phyloP scores from a whole-genome alignment of 2,113 vertebrate genomes.

The Engraulis encrasicolus region DNA sequence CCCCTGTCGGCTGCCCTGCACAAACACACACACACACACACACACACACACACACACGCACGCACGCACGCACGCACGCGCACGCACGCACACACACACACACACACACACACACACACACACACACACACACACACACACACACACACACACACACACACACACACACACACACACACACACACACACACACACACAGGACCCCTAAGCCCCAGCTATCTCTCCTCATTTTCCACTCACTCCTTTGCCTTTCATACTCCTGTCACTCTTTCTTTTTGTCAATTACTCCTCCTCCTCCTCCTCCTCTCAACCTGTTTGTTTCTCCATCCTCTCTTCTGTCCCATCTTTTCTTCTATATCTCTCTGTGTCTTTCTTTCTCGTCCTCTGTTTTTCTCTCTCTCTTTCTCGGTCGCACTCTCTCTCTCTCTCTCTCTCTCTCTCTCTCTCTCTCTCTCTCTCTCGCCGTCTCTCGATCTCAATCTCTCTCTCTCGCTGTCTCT shows the following conservation, averaged over 20 bases:
- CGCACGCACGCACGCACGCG: not conserved
- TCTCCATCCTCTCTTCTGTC: slow-evolving; percentile 20
- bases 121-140: not conserved
- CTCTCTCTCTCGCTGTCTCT: slow-evolving; percentile 26
- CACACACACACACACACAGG: slow-evolving; percentile 12
- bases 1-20: not conserved
- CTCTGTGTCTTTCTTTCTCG: slow-evolving; percentile 22
- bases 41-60: slow-evolving; percentile 26
- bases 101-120: slow-evolving; percentile 30
- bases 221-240: not conserved
- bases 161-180: slow-evolving; percentile 23
- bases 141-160: slow-evolving; percentile 27
- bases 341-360: not conserved
- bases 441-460: slow-evolving; percentile 14
- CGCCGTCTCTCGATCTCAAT: slow-evolving; percentile 13
- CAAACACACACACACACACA: not conserved
- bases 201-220: not conserved
- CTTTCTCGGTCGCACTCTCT: slow-evolving; percentile 20
- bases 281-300: not conserved
- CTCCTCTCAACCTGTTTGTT: slow-evolving; percentile 33
- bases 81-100: not conserved
- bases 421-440: slow-evolving; percentile 23
- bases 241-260: not conserved
- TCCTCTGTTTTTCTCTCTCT: slow-evolving; percentile 16
- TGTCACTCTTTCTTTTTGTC: not conserved